Percentiles rank a stretch among this genome's conserved stretches.
phyloP scores from a whole-genome alignment of 2,113 vertebrate species.

The Crotalus horridus region DNA sequence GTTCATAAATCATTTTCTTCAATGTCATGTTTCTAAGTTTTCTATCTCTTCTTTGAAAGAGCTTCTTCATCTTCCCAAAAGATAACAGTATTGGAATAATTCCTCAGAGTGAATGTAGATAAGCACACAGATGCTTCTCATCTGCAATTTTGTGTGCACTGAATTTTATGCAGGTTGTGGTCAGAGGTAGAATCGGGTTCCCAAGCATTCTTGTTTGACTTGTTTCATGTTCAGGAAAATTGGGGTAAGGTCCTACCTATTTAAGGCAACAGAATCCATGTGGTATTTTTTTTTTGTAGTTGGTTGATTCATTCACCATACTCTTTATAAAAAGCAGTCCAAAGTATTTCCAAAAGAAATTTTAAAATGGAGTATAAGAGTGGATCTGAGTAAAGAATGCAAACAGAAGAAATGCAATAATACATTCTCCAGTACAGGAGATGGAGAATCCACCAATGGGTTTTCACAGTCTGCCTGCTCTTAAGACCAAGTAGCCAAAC shows the following conservation, averaged over 20 bases:
- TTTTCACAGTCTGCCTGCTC: no score
- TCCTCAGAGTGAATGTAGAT: constrained; percentile 13
- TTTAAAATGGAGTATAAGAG: not conserved
- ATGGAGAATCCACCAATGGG: no score
- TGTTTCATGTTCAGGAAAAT: not conserved
- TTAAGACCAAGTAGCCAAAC: no score
- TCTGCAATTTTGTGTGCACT: not conserved
- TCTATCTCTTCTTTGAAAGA: constrained; percentile 5
- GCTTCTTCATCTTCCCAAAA: not conserved
- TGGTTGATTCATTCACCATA: not conserved
- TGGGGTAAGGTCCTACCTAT: not conserved
- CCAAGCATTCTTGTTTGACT: not conserved
- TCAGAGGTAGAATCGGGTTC: not conserved
- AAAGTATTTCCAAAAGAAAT: not conserved
- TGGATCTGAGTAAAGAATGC: not conserved
- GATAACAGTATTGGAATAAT: constrained; percentile 21
- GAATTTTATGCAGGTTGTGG: not conserved
- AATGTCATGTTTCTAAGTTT: constrained; percentile 9
- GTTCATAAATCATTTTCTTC: constrained; percentile 26
- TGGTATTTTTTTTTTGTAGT: not conserved
- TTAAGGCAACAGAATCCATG: not conserved
- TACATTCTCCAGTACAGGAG: not conserved
- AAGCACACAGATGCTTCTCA: not conserved
- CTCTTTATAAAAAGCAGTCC: not conserved
- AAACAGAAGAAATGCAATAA: not conserved